Base-by-base conservation (phyloP, 2,113 vertebrate species). In the Neolamprologus variostigma region DNA sequence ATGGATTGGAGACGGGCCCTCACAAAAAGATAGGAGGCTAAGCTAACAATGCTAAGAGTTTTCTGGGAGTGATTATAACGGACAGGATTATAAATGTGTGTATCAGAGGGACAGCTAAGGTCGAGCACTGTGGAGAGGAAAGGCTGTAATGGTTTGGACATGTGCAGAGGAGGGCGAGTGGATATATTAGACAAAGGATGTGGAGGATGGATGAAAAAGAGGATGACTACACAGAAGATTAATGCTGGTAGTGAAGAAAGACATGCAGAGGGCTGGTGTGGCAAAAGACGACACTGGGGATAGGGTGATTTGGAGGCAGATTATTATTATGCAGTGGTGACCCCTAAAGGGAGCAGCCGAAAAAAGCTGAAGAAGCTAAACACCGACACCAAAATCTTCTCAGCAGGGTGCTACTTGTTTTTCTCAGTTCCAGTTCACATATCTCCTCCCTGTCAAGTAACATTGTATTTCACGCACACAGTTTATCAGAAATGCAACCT, bases 351-450 rank as follows among this genome's bases (percentile, higher is more conserved):
- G 14, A 47, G 40, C 68, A 47, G 40, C 40, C 1, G 9, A 76
- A 47, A 47, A 26, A 76, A 19, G 42, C 23, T 11, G 71, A 76
- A 76, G 71, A 50, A 76, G 16, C 19, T 59, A 50, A 47, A 80
- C 61, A 59, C 31, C 9, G 68, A 76, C 86, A 84, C 28, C 59
- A 81, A 80, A 87, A 82, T 47, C 19, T 10, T 91, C 66, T 92
- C 80, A 42, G 17, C 61, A 11, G 68, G 88, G 17, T 71, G 86
- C 50, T 87, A 80, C 47, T 88, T 79, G 63, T 93, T 68, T 92
- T 92, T 93, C 86, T 92, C 93, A 93, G 89, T 86, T 89, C 35
- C 57, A 82, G 61, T 91, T 93, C 83, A 87, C 90, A 92, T 89
- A 90, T 80, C 28, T 88, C 93, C 21, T 88, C 83, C 50, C 71